Base-by-base conservation (phyloP, 2,113 vertebrate genomes). In the Terrapene triunguis region DNA sequence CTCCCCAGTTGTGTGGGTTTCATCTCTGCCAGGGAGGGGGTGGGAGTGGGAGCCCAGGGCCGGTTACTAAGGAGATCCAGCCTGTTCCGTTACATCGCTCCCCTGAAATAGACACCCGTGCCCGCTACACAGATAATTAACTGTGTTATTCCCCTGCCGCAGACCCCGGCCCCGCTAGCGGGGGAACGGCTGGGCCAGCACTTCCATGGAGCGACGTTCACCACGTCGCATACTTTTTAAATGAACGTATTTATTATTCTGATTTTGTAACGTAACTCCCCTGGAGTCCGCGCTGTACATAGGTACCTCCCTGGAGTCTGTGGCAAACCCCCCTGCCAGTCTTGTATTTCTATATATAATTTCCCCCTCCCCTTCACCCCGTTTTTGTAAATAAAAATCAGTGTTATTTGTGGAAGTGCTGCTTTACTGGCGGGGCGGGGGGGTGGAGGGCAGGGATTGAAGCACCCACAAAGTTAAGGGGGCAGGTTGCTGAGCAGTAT, bases 221-320 rank as follows among this genome's bases (percentile, higher is more conserved):
- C 62, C 16, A 3, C 12, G 62, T 32, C 14, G 32, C 62, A 3
- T n/a, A 35, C 62, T 72, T 38, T 38, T 22, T 38, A 38, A 72
- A 72, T 22, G 65, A 74, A 88, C 44, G 25, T 92, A 92, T 92
- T 92, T 92, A 92, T 92, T 79, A 87, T 82, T 72, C 65, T 72
- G 69, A 80, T 87, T 51, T 78, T 87, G 65, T 92, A 87, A 24
- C 25, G 54, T 59, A 51, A 84, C 72, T 50, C 50, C 69, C 57
- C 53, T 78, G 88, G 82, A 78, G 81, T 50, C 88, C 35, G 51
- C 2, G 10, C 84, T 62, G 44, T 42, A 51, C 54, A 51, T 59
- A 78, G 10, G n/a, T 21, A 38, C 2, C n/a, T n/a, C 65, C 47
- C 25, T 29, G 54, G 82, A 78, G 29, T 29, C 44, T 5, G 19